These are phyloP conservation scores for Cosmia trapezina DNA, from an alignment of 2,888 invertebrate genomes.

Conservation along the genomic window DNA sequence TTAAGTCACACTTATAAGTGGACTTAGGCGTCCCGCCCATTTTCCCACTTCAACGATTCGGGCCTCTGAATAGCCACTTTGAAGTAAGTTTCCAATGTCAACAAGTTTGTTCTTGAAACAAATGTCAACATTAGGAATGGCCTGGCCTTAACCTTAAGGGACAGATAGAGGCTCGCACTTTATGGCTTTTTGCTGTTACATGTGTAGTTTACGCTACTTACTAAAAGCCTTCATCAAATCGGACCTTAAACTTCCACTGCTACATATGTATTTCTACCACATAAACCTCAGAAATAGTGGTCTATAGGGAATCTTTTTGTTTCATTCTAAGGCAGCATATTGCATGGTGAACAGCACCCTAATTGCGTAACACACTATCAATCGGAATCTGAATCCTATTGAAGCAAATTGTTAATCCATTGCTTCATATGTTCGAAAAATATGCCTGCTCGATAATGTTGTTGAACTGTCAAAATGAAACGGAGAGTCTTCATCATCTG, in stretches of 20 bases:
- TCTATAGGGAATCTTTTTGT: constrained; percentile 28
- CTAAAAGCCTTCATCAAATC: constrained; percentile 49
- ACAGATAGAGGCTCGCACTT: constrained; percentile 49
- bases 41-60: constrained; percentile 47
- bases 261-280: constrained; percentile 27
- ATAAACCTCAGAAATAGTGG: constrained; percentile 26
- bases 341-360: neutral
- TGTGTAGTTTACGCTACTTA: constrained; percentile 40
- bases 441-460: too few relatives aligned
- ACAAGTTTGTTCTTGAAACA: constrained; percentile 54
- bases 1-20: constrained; percentile 22
- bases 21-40: constrained; percentile 44
- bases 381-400: too few relatives aligned
- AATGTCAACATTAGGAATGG: constrained; percentile 50
- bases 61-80: constrained; percentile 45
- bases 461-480: too few relatives aligned
- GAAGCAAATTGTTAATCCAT: too few relatives aligned
- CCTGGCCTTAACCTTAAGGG: constrained; percentile 53
- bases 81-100: constrained; percentile 56
- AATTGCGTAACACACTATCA: too few relatives aligned
- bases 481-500: too few relatives aligned
- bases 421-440: too few relatives aligned
- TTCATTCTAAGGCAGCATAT: neutral
- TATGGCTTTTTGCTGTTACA: constrained; percentile 59
- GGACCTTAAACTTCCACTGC: constrained; percentile 28